Evolutionary conservation across 2,113 vertebrate genomes (phyloP).

Genomic region (Egretta garzetta): DNA sequence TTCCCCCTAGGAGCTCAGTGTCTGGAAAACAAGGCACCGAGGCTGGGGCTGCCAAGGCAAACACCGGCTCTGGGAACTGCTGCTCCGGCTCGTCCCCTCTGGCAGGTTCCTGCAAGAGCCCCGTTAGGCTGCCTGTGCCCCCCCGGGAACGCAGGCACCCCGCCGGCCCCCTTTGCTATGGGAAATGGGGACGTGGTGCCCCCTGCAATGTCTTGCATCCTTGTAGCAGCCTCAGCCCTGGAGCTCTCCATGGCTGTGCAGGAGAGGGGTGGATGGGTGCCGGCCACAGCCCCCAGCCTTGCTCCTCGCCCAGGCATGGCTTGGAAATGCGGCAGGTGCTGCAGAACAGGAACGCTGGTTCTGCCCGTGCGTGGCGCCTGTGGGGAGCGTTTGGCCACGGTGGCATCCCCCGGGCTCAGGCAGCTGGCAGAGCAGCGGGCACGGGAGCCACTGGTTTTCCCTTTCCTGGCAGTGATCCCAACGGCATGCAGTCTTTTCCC

Average conservation of each 20-base stretch:
- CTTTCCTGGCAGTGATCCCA: neutral
- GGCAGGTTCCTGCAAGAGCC: neutral
- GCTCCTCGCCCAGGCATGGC: fast-evolving
- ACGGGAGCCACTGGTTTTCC: fast-evolving
- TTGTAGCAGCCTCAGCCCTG: neutral
- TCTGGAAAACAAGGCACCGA: neutral
- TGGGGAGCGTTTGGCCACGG: fast-evolving
- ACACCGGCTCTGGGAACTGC: neutral
- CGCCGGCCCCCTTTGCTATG: fast-evolving
- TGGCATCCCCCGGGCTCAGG: fast-evolving
- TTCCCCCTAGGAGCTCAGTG: neutral
- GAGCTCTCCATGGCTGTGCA: fast-evolving
- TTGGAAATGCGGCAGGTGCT: fast-evolving
- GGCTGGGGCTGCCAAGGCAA: constrained; percentile 39
- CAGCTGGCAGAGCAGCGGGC: fast-evolving
- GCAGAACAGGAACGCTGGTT: neutral
- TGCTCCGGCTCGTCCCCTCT: fast-evolving
- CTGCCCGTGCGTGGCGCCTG: fast-evolving
- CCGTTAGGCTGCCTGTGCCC: fast-evolving
- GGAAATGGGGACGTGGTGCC: neutral
- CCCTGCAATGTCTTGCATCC: neutral
- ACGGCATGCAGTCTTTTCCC: neutral
- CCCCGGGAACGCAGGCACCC: neutral
- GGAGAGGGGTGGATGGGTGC: too few relatives aligned
- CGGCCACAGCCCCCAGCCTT: fast-evolving